phyloP scores from a whole-genome alignment of 2,888 invertebrate genomes.

The Dryobota labecula region DNA sequence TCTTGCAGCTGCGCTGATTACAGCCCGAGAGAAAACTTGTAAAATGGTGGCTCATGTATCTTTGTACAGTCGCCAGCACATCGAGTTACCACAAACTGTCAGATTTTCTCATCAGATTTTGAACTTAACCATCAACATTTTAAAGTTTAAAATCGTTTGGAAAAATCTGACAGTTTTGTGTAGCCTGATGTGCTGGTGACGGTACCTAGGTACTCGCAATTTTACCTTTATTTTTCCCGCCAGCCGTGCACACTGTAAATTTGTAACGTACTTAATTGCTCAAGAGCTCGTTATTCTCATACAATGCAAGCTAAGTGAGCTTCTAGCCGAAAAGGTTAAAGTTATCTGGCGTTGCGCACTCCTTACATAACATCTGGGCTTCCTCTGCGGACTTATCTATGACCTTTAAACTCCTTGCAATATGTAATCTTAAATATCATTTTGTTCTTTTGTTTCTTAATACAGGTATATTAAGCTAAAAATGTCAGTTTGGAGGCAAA shows the following conservation, averaged over 20 bases:
- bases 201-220: too few relatives aligned
- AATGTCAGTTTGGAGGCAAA: too few relatives aligned
- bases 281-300: constrained; percentile 38
- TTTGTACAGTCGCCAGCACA: too few relatives aligned
- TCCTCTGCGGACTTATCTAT: constrained; percentile 27
- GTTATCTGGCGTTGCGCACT: constrained; percentile 45
- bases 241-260: constrained; percentile 10
- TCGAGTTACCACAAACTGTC: too few relatives aligned
- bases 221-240: neutral
- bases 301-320: constrained; percentile 35
- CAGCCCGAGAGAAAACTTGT: constrained; percentile 11
- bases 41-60: constrained; percentile 9
- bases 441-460: too few relatives aligned
- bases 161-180: too few relatives aligned
- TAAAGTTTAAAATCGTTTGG: too few relatives aligned
- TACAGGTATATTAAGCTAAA: too few relatives aligned
- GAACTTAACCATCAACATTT: too few relatives aligned
- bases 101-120: too few relatives aligned
- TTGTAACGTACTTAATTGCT: constrained; percentile 35
- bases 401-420: constrained; percentile 41
- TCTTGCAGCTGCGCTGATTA: constrained; percentile 4
- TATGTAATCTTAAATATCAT: neutral
- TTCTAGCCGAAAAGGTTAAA: constrained; percentile 43
- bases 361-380: constrained; percentile 45
- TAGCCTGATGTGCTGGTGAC: too few relatives aligned